phyloP scores from a whole-genome alignment of 2,113 vertebrate species.

The Semicossyphus pulcher region DNA sequence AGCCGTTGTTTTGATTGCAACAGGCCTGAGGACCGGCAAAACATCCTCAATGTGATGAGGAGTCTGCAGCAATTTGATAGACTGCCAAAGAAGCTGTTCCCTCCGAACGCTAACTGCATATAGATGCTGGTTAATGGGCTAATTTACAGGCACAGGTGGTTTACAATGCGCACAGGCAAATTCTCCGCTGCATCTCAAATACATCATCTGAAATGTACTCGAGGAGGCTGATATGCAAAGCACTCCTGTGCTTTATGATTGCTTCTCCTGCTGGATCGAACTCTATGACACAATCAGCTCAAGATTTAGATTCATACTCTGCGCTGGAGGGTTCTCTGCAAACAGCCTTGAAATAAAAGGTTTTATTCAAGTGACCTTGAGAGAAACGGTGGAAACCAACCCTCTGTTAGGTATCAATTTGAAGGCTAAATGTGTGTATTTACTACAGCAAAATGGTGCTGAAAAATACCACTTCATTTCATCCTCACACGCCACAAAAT shows the following conservation, averaged over 20 bases:
- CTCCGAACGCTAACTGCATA: conserved; percentile 67
- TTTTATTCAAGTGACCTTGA: conserved; percentile 43
- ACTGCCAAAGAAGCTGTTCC: conserved; percentile 66
- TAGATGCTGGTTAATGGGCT: conserved; percentile 76
- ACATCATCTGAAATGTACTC: conserved; percentile 60
- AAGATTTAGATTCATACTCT: conserved; percentile 14
- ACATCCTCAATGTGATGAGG: conserved; percentile 59
- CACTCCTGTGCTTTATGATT: conserved; percentile 30
- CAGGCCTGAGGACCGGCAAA: conserved; percentile 41
- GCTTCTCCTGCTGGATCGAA: conserved; percentile 30
- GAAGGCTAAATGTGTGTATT: not conserved
- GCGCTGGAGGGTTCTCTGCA: conserved; percentile 6
- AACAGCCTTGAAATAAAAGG: conserved; percentile 18
- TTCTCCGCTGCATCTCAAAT: conserved; percentile 57
- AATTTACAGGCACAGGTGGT: conserved; percentile 78
- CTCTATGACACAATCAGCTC: conserved; percentile 26
- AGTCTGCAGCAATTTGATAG: conserved; percentile 60
- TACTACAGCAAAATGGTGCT: not conserved
- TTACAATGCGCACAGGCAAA: conserved; percentile 60
- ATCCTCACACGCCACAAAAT: not conserved
- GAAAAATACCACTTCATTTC: not conserved
- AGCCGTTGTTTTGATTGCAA: conserved; percentile 52
- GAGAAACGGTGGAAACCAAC: not conserved
- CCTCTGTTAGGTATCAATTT: not conserved
- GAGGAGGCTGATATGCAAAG: conserved; percentile 54